These are phyloP conservation scores for Ptychadena robeensis DNA, from an alignment of 2,797 vertebrate genomes.

Conservation along the genomic window DNA sequence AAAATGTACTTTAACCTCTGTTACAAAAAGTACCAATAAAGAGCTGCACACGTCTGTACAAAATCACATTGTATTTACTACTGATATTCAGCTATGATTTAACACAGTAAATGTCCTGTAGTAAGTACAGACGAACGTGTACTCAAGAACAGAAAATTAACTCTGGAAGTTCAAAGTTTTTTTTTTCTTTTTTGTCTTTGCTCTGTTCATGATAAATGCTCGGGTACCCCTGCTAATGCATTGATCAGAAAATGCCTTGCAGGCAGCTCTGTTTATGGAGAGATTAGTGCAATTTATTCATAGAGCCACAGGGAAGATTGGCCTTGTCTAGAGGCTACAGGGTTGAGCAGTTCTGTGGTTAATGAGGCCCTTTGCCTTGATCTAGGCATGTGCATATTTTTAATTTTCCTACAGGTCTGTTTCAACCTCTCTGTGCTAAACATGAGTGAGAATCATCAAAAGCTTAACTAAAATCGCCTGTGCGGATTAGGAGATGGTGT, in stretches of 20 bases:
- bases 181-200: background rate
- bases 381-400: background rate
- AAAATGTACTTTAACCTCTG: background rate
- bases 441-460: background rate
- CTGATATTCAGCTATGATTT: background rate
- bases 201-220: background rate
- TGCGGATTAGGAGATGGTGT: background rate
- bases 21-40: background rate
- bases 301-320: background rate
- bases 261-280: background rate
- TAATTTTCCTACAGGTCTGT: background rate
- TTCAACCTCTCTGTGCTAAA: background rate
- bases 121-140: background rate
- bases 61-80: background rate
- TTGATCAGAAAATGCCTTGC: background rate
- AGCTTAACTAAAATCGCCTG: background rate
- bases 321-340: background rate
- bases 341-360: background rate
- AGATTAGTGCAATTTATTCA: constrained; percentile 2
- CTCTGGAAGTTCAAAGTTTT: constrained; percentile 1
- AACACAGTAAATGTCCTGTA: background rate
- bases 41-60: background rate
- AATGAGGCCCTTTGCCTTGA: background rate
- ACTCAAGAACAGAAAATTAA: background rate
- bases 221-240: background rate